These are phyloP conservation scores for Butorides virescens DNA, from an alignment of 2,113 vertebrate genomes.

Conservation along the genomic window DNA sequence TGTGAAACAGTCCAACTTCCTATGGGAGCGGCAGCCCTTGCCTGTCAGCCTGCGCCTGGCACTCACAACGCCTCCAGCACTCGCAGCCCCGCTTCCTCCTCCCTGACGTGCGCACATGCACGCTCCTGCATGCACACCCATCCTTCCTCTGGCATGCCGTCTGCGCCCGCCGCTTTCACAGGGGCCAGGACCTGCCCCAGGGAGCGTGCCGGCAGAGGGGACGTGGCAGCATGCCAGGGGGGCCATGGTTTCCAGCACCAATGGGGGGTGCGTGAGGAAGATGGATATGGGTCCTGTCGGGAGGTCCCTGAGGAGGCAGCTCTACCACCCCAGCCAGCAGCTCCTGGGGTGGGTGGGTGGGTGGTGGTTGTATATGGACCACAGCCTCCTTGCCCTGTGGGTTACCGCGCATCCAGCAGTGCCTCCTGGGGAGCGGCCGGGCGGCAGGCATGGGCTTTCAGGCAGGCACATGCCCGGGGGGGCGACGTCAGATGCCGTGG, in stretches of 20 bases:
- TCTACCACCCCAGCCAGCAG: background rate
- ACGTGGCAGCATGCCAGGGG: background rate
- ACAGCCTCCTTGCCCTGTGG: background rate
- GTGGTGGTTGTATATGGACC: background rate
- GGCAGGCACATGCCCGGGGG: background rate
- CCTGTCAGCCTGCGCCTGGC: background rate
- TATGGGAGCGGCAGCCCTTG: conserved; percentile 1
- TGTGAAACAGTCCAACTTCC: conserved; percentile 25
- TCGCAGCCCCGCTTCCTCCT: conserved; percentile 5
- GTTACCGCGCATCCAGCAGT: background rate
- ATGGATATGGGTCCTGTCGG: background rate
- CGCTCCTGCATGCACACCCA: conserved; percentile 12
- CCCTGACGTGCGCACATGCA: conserved; percentile 40
- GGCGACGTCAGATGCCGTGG: background rate
- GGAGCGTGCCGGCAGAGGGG: background rate
- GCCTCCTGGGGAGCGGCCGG: background rate
- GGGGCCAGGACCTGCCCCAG: background rate
- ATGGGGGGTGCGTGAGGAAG: background rate
- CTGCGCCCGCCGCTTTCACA: background rate
- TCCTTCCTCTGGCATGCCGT: background rate
- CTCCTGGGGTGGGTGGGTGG: background rate
- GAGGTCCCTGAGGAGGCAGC: background rate
- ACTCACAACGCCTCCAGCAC: conserved; percentile 32
- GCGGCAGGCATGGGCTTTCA: background rate
- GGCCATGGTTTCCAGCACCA: background rate